Percentiles rank a stretch among this genome's conserved stretches.
Evolutionary conservation across 2,113 vertebrate genomes (phyloP).

Genomic region (Austrofundulus limnaeus): DNA sequence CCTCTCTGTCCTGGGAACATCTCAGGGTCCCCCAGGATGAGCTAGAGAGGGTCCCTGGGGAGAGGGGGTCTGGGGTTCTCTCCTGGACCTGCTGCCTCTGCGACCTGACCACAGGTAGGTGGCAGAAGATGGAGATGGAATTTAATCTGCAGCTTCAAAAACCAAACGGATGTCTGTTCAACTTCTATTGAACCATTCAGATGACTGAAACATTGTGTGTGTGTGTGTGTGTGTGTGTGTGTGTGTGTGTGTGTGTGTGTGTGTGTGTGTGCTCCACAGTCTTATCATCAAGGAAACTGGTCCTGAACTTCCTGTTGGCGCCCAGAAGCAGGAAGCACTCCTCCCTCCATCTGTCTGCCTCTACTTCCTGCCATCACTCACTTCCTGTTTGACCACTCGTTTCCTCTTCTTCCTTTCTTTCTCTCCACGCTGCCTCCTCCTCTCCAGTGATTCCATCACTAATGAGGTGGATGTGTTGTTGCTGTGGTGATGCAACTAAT

Average conservation of each 20-base stretch:
- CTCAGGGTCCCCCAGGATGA: no score
- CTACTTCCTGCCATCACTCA: constrained; percentile 5
- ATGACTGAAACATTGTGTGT: background rate
- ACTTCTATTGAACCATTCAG: background rate
- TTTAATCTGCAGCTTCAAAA: no score
- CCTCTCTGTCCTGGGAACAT: no score
- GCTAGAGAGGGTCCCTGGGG: no score
- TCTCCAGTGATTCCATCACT: constrained; percentile 2
- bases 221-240: constrained; percentile 2
- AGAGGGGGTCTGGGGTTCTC: no score
- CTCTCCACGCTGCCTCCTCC: background rate
- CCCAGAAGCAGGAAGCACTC: constrained; percentile 44
- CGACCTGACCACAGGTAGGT: no score
- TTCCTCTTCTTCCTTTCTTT: background rate
- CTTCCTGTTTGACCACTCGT: constrained; percentile 13
- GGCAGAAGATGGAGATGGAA: no score
- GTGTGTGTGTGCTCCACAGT: constrained; percentile 16
- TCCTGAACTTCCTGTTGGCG: constrained; percentile 31
- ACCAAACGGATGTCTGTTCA: no score
- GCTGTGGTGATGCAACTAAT: constrained; percentile 35
- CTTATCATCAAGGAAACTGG: constrained; percentile 39
- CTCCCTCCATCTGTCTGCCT: constrained; percentile 24
- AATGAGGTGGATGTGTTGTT: constrained; percentile 30
- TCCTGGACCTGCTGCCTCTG: no score
- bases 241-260: constrained; percentile 6